phyloP scores from a whole-genome alignment of 2,113 vertebrate genomes.

The Orycteropus afer region DNA sequence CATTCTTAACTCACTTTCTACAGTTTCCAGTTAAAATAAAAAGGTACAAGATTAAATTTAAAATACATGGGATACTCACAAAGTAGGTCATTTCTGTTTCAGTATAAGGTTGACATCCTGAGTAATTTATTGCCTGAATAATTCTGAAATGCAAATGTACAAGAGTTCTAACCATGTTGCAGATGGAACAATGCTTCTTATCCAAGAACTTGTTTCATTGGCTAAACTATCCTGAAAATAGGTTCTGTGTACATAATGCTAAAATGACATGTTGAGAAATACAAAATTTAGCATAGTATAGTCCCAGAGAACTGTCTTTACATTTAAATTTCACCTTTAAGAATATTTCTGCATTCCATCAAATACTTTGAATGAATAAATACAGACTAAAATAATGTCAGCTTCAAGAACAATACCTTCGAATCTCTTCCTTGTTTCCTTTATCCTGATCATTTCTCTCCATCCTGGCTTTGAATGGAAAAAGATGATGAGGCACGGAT shows the following conservation, averaged over 20 bases:
- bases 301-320: neutral
- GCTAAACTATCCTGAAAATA: conserved; percentile 27
- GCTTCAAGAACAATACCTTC: neutral
- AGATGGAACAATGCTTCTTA: conserved; percentile 49
- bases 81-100: conserved; percentile 75
- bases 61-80: conserved; percentile 57
- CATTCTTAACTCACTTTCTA: neutral
- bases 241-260: neutral
- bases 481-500: neutral
- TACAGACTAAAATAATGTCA: neutral
- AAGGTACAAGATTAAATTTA: conserved; percentile 66
- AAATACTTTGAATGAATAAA: conserved; percentile 49
- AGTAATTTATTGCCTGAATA: conserved; percentile 74
- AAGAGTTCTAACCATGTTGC: conserved; percentile 48
- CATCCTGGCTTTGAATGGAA: neutral
- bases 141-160: conserved; percentile 72
- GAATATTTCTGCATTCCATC: neutral
- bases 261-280: conserved; percentile 57
- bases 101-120: conserved; percentile 71
- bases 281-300: neutral
- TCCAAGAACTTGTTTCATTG: conserved; percentile 50
- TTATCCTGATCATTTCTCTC: neutral
- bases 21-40: conserved; percentile 42
- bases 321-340: conserved; percentile 52
- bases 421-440: conserved; percentile 23